A percentile compares a stretch with the other conserved stretches of the same genome.
phyloP scores from a whole-genome alignment of 2,888 invertebrate species.

The Spodoptera exigua region DNA sequence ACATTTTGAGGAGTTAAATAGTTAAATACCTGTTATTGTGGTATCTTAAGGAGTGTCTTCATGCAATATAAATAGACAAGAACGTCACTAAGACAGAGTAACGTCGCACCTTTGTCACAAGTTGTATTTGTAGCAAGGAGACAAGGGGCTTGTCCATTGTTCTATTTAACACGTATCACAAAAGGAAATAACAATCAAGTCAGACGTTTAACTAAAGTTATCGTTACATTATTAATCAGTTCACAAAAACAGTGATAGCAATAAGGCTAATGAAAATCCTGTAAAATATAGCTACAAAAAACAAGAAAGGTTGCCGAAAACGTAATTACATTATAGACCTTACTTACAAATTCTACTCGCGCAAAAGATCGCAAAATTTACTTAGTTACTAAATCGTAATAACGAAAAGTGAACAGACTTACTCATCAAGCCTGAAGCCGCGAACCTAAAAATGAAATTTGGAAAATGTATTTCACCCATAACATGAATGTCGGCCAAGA shows the following conservation, averaged over 20 bases:
- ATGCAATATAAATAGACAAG: no score
- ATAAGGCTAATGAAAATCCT: constrained; percentile 2
- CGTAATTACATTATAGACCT: constrained; percentile 31
- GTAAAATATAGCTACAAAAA: constrained; percentile 14
- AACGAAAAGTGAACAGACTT: constrained; percentile 51
- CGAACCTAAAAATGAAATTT: constrained; percentile 51
- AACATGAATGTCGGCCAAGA: constrained; percentile 52
- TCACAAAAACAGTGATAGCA: background rate
- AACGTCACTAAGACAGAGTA: no score
- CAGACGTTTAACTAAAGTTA: background rate
- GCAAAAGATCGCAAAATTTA: constrained; percentile 40
- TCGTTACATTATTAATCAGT: background rate
- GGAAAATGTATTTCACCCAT: constrained; percentile 57
- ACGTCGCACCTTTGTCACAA: no score
- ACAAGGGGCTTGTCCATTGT: no score
- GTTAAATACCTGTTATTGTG: no score
- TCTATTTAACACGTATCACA: no score
- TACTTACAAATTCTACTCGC: constrained; percentile 21
- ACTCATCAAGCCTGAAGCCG: constrained; percentile 48
- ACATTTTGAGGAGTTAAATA: no score
- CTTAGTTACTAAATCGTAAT: constrained; percentile 53
- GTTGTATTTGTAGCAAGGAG: no score
- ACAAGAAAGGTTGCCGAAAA: constrained; percentile 19
- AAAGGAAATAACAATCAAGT: no score
- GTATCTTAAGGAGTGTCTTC: no score